Conservation (phyloP, 1,140 invertebrate species). For the Campoletis sonorensis region DNA sequence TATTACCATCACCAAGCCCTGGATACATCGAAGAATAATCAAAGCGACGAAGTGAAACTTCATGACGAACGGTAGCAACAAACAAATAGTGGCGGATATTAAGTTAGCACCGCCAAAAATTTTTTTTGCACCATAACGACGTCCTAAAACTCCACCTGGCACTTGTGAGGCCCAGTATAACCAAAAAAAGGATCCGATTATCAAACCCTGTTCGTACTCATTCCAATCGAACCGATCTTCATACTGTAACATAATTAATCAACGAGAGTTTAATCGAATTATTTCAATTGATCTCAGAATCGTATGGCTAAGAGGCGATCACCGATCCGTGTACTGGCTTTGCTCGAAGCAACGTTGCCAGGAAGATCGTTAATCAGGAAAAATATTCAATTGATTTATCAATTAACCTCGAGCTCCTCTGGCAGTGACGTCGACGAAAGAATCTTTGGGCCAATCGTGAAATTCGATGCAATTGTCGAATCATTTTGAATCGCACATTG, state of each 20-base stretch:
- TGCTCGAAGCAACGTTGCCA: too few relatives aligned
- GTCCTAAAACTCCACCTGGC: slow-evolving; percentile 84
- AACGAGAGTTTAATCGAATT: too few relatives aligned
- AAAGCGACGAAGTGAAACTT: slow-evolving; percentile 79
- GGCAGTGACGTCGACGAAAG: neutral
- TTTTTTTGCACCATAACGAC: slow-evolving; percentile 83
- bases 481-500: neutral
- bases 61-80: slow-evolving; percentile 83
- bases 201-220: slow-evolving; percentile 81
- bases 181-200: slow-evolving; percentile 86
- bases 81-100: slow-evolving; percentile 81
- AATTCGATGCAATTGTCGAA: neutral
- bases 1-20: slow-evolving; percentile 85
- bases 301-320: too few relatives aligned
- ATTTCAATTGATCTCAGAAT: too few relatives aligned
- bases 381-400: neutral
- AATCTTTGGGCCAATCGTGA: neutral
- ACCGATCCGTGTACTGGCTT: too few relatives aligned
- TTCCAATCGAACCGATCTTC: slow-evolving; percentile 81
- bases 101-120: slow-evolving; percentile 85
- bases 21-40: slow-evolving; percentile 81
- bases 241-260: slow-evolving; percentile 49
- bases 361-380: too few relatives aligned
- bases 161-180: slow-evolving; percentile 85
- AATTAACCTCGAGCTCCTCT: neutral